Base-by-base conservation (phyloP, 1,140 invertebrate species). In the Penaeus chinensis region DNA sequence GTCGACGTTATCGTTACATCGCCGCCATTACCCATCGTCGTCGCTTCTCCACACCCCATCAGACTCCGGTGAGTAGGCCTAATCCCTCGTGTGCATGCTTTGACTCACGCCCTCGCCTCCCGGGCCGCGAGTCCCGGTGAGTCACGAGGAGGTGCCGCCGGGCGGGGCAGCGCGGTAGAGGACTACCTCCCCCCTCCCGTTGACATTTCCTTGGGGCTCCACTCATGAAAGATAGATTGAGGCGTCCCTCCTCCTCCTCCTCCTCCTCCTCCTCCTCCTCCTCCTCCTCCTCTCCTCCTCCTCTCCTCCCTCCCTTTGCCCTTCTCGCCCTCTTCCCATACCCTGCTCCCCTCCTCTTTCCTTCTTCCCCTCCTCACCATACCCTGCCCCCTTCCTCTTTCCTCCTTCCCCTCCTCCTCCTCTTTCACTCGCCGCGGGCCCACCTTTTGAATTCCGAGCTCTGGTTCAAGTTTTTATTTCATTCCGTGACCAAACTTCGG, bases 1-100 rank as follows among this genome's bases (percentile, higher is more conserved):
- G 18, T n/a, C 66, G 4, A 60, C 65, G 16, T 27, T n/a, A 19
- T 27, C 82, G 24, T n/a, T 42, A 60, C 82, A 20, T 3, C 27
- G 16, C 18, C 13, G 24, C 93, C 88, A 92, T 92, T 89, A 91
- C 94, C 69, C 94, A 95, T 88, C 93, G 93, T 90, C 93, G 95
- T 65, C 95, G 95, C 71, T 94, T 96, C 5, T 95, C 96, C 90
- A 97, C 96, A 88, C 96, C 96, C 96, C 96, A 74, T 97, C 96
- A 5, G 96, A 97, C 94, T 96, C 96, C 82, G 96, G 96, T 96
- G 92, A 95, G 95, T 95, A 91, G 3, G 18, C 16, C 37, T 42
- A n/a, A 61, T 20, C 13, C 27, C n/a, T 27, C 24, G 60, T 4
- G 54, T 78, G 42, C 32, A n/a, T 65, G 24, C 37, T 16, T 27